Percentiles rank a stretch among this genome's conserved stretches.
Conservation (phyloP, 2,888 invertebrate species). For the Idaea dimidiata region DNA sequence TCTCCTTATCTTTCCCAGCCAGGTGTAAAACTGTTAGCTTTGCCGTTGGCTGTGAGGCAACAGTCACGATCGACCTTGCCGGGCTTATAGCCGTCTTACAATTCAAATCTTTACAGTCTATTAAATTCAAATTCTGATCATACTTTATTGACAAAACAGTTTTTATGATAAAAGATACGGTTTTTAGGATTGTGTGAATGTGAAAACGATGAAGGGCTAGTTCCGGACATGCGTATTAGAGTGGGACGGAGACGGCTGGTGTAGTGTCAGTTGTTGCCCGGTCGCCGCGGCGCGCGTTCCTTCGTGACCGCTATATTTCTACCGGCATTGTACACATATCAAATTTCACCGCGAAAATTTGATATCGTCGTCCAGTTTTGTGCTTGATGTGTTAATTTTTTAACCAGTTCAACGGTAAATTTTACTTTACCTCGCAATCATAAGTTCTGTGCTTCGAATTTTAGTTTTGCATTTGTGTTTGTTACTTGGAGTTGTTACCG, state of each 20-base stretch:
- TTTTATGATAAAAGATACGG: slow-evolving; percentile 20
- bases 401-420: slow-evolving; percentile 61
- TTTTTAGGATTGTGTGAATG: slow-evolving; percentile 43
- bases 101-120: not conserved
- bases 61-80: slow-evolving; percentile 67
- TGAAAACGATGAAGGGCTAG: slow-evolving; percentile 61
- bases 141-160: slow-evolving; percentile 14
- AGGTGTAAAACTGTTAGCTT: slow-evolving; percentile 63
- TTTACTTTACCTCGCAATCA: slow-evolving; percentile 32
- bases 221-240: slow-evolving; percentile 76
- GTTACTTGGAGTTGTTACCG: slow-evolving; percentile 63
- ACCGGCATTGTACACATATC: slow-evolving; percentile 69
- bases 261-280: slow-evolving; percentile 65
- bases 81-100: slow-evolving; percentile 1
- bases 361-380: slow-evolving; percentile 74
- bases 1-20: slow-evolving; percentile 58
- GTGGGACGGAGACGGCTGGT: slow-evolving; percentile 62
- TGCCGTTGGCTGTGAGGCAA: slow-evolving; percentile 51
- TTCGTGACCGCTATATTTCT: slow-evolving; percentile 34
- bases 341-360: slow-evolving; percentile 77
- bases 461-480: slow-evolving; percentile 64
- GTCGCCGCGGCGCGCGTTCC: slow-evolving; percentile 58
- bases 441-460: slow-evolving; percentile 48
- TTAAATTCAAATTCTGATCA: slow-evolving; percentile 1
- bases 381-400: slow-evolving; percentile 65